phyloP scores from a whole-genome alignment of 2,888 invertebrate species.

The Ommatoiulus sabulosus region DNA sequence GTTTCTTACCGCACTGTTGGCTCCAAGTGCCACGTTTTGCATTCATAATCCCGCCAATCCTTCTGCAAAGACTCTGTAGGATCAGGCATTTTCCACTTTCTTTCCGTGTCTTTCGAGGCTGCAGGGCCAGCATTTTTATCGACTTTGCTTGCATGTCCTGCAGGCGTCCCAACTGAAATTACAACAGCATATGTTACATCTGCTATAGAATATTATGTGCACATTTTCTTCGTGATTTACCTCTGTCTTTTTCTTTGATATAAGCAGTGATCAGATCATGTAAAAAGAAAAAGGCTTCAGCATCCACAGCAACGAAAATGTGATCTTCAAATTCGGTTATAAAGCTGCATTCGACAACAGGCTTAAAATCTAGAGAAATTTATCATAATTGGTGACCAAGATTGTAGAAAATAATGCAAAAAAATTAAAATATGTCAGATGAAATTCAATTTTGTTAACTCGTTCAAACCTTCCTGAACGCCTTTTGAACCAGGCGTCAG shows the following conservation, averaged over 20 bases:
- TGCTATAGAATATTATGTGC: neutral
- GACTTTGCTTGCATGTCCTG: constrained; percentile 18
- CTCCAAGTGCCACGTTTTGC: constrained; percentile 96
- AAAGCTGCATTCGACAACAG: constrained; percentile 94
- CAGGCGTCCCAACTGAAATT: constrained; percentile 52
- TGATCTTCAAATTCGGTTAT: constrained; percentile 99
- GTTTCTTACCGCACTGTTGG: constrained; percentile 82
- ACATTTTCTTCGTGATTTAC: constrained; percentile 68
- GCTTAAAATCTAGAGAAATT: constrained; percentile 72
- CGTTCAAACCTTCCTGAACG: neutral
- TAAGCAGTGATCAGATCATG: constrained; percentile 97
- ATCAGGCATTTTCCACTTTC: constrained; percentile 61
- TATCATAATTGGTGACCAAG: neutral
- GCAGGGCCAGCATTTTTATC: constrained; percentile 56
- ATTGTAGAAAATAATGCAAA: neutral
- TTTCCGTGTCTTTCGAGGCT: constrained; percentile 60
- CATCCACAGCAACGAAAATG: constrained; percentile 97
- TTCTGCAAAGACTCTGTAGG: constrained; percentile 72
- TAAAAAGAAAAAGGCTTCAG: constrained; percentile 97
- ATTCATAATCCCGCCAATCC: constrained; percentile 91
- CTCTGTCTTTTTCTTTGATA: constrained; percentile 86
- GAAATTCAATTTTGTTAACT: neutral
- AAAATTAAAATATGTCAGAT: neutral
- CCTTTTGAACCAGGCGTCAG: constrained; percentile 72
- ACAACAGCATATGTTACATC: neutral